phyloP scores from a whole-genome alignment of 2,113 vertebrate genomes.

The Rhinolophus sinicus region DNA sequence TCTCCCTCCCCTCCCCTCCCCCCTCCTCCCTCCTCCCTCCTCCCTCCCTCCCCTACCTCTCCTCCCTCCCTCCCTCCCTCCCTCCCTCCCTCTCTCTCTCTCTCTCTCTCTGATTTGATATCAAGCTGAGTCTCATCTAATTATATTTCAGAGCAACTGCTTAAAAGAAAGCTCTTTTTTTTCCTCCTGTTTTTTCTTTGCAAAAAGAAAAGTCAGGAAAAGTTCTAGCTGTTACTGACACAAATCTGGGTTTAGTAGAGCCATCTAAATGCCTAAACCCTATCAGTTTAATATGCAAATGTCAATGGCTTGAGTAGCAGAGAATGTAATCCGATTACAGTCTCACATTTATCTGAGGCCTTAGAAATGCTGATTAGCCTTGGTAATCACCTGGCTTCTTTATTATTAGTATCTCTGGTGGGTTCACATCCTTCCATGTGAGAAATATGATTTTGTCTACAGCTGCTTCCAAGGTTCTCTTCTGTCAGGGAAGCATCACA shows the following conservation, averaged over 20 bases:
- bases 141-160: background rate
- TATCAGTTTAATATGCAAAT: conserved; percentile 44
- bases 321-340: conserved; percentile 69
- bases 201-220: background rate
- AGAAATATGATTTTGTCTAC: conserved; percentile 1
- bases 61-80: too few species aligned
- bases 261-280: background rate
- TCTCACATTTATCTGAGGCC: conserved; percentile 38
- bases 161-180: background rate
- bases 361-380: conserved; percentile 60
- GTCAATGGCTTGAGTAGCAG: conserved; percentile 3
- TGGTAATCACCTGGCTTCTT: conserved; percentile 41
- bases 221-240: background rate
- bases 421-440: background rate
- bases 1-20: too few species aligned
- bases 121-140: background rate
- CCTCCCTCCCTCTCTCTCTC: too few species aligned
- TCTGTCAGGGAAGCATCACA: background rate
- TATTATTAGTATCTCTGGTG: background rate
- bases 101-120: background rate
- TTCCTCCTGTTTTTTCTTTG: background rate
- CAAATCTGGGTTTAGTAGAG: conserved; percentile 17
- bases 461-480: background rate
- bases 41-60: too few species aligned
- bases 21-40: too few species aligned